Evolutionary conservation across 2,113 vertebrate species (phyloP), one percentile per base, ranked within the genome.

Genomic region (Panthera leo): DNA sequence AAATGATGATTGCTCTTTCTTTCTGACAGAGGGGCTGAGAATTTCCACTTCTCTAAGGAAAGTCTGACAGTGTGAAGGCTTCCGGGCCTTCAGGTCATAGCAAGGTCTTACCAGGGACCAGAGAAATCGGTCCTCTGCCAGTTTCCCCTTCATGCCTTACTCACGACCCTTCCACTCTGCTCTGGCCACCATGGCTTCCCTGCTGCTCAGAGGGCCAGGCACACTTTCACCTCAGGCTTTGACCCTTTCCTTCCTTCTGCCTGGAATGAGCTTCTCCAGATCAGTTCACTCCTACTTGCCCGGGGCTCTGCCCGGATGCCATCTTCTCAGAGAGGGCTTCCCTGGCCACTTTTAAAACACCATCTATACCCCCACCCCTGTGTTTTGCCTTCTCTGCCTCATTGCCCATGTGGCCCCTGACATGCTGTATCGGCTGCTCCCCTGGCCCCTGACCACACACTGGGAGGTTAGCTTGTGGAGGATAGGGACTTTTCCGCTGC

Each of bases 361-460:
- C 21, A 14, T 51, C 63, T 14, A 23, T 27, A 29, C 65, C 63
- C 5, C 25, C 2, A 3, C 11, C 45, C 25, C 21, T 34, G 27
- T 7, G 27, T 2, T 19, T 39, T 6, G 25, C 63, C 68, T 14
- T 5, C 36, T 29, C 70, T 67, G 68, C 15, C 34, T 48, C 58
- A 34, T 42, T 23, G 13, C 29, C 48, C 27, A 0, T 8, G 23
- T 23, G 42, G 13, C 42, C 39, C 67, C 16, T 76, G 73, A 34
- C 63, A 45, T 5, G 5, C 29, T 6, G 19, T 36, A 21, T 39
- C 63, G 8, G 58, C 48, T 16, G 16, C 5, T 39, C 16, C 7
- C 7, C 5, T 2, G 3, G 2, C 1, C 31, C 18, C 2, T 0
- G 0, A 29, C 9, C 31, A 2, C 7, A 7, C 27, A 31, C 31